Evolutionary conservation across 35 echinoderm and acorn worm species (phyloP), one percentile per base, ranked within the genome.

Genomic region (Chiridota heheva): DNA sequence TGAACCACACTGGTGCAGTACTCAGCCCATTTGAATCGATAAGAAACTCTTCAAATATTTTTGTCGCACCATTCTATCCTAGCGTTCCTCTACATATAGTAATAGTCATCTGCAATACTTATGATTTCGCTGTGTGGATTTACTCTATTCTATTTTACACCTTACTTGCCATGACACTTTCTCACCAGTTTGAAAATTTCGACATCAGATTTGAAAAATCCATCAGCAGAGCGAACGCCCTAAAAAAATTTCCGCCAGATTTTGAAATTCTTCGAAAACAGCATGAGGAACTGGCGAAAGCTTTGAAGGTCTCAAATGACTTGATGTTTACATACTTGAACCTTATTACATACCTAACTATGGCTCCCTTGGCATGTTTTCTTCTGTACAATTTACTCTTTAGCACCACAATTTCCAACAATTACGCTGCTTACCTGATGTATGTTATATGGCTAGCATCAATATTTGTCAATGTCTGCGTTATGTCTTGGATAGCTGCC

Each of bases 401-500:
- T 17, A 42, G 73, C 13, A 26, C 34, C 1, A 58, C 26, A 7
- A 53, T 82, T 20, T 20, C 29, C 1, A 85, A 70, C 0, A 71
- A 89, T 40, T 28, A 72, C 37, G 41, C 79, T 5, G 87, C 80
- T 12, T 88, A 80, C 45, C 53, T 92, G 32, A 88, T 92, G 77
- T 92, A 92, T 47, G 42, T 20, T 7, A 72, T 79, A 26, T 92
- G 90, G 90, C 56, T 92, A 13, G 29, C 67, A 22, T 88, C 75
- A 1, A 92, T 92, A 38, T 92, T 92, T 40, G 58, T 92, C 43
- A 92, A 92, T 39, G 76, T 92, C 51, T 69, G 71, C 12, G 85
- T 92, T 5, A 85, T 88, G 18, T 92, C 90, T 17, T 92, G 90
- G 90, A 76, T 82, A n/a, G 90, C 90, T 15, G 77, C 90, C 15